Percentiles rank a stretch among this genome's conserved stretches.
phyloP scores from a whole-genome alignment of 2,113 vertebrate species.

The Percina caprodes region DNA sequence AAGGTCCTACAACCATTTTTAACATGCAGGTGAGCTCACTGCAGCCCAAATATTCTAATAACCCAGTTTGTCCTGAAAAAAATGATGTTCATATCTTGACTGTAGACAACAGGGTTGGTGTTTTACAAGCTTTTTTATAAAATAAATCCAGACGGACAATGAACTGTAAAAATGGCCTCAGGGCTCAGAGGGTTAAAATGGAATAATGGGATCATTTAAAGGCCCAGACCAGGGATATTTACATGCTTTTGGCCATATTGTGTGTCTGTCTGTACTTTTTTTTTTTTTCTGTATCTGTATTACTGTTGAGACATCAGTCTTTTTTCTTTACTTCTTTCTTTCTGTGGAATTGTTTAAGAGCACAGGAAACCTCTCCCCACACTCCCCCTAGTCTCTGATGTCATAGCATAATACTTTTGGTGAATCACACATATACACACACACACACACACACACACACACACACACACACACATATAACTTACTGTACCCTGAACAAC shows the following conservation, averaged over 20 bases:
- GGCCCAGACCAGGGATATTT: too few relatives aligned
- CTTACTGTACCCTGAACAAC: neutral
- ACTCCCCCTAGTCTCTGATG: conserved; percentile 46
- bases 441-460: neutral
- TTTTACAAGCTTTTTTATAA: too few relatives aligned
- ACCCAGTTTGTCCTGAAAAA: too few relatives aligned
- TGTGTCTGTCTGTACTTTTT: neutral
- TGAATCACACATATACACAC: neutral
- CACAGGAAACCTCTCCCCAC: neutral
- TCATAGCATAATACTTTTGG: conserved; percentile 18
- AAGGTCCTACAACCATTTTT: too few relatives aligned
- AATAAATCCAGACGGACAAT: too few relatives aligned
- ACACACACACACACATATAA: neutral
- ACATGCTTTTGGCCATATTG: too few relatives aligned
- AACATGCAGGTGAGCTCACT: too few relatives aligned
- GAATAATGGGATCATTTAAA: neutral
- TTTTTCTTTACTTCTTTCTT: conserved; percentile 25
- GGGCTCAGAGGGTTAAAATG: too few relatives aligned
- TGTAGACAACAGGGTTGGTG: too few relatives aligned
- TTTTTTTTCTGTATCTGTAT: neutral
- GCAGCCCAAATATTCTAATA: too few relatives aligned
- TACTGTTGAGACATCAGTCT: neutral
- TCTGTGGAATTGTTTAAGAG: conserved; percentile 15
- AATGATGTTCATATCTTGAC: too few relatives aligned
- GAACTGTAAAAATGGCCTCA: too few relatives aligned